Conservation (phyloP, 2,888 invertebrate genomes). For the Melieria omissa region DNA sequence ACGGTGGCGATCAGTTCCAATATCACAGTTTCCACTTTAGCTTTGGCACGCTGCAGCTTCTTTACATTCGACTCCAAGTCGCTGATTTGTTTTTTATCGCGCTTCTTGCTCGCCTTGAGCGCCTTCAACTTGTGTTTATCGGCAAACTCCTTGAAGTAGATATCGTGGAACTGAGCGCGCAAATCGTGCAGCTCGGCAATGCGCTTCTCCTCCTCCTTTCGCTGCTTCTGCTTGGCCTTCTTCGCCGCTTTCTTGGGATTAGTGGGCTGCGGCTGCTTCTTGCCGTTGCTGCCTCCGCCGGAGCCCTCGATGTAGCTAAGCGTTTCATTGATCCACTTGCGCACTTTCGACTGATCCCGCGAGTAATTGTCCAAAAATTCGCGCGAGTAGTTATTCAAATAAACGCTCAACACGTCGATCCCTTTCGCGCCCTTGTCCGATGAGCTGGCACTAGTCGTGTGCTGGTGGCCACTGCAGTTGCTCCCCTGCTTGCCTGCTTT, state of each 20-base stretch:
- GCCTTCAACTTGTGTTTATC: constrained; percentile 62
- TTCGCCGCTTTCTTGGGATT: constrained; percentile 66
- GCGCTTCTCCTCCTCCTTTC: constrained; percentile 64
- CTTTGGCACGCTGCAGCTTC: constrained; percentile 63
- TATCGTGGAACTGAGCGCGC: constrained; percentile 62
- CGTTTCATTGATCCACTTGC: constrained; percentile 64
- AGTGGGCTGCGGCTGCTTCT: constrained; percentile 58
- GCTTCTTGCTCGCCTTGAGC: constrained; percentile 59
- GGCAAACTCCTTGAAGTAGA: constrained; percentile 64
- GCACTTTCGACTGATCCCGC: constrained; percentile 57
- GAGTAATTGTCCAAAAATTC: constrained; percentile 60
- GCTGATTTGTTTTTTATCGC: constrained; percentile 63
- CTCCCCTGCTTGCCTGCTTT: constrained; percentile 28
- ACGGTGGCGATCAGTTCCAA: constrained; percentile 64
- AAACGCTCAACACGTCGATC: constrained; percentile 53
- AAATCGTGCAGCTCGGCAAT: constrained; percentile 62
- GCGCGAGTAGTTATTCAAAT: constrained; percentile 35
- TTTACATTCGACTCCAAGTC: constrained; percentile 64
- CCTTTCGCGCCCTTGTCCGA: constrained; percentile 20
- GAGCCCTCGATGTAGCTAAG: constrained; percentile 64
- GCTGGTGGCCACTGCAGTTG: constrained; percentile 18
- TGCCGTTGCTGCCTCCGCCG: constrained; percentile 42
- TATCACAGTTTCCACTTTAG: constrained; percentile 63
- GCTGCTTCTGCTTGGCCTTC: constrained; percentile 65
- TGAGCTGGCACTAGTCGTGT: neutral